Conservation (phyloP, 2,113 vertebrate genomes). For the Desmodus rotundus region DNA sequence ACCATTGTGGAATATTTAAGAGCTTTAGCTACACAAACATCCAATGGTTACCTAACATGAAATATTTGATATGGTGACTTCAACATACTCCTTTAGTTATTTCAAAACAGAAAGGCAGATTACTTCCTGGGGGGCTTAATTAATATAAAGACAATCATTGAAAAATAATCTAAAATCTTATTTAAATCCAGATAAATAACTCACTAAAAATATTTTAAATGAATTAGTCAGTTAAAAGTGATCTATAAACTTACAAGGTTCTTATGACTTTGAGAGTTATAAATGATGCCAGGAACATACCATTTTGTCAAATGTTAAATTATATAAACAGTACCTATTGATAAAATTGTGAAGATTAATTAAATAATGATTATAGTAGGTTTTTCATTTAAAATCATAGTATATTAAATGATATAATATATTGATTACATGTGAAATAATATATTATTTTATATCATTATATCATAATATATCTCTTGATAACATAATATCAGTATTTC, state of each 20-base stretch:
- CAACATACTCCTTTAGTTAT: neutral
- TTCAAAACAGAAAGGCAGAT: neutral
- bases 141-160: neutral
- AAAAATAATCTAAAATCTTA: neutral
- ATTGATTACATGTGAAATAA: neutral
- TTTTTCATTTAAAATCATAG: neutral
- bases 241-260: neutral
- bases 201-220: neutral
- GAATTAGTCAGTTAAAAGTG: neutral
- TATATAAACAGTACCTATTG: neutral
- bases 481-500: neutral
- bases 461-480: neutral
- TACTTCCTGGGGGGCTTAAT: neutral
- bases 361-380: neutral
- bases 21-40: neutral
- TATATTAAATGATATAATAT: neutral
- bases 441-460: neutral
- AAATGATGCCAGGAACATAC: neutral
- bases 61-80: neutral
- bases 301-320: neutral
- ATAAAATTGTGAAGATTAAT: neutral
- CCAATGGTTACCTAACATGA: neutral
- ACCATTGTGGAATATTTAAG: neutral
- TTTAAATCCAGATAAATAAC: neutral
- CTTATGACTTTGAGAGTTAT: neutral